phyloP scores from a whole-genome alignment of 2,888 invertebrate species.

The Phaonia tiefii region DNA sequence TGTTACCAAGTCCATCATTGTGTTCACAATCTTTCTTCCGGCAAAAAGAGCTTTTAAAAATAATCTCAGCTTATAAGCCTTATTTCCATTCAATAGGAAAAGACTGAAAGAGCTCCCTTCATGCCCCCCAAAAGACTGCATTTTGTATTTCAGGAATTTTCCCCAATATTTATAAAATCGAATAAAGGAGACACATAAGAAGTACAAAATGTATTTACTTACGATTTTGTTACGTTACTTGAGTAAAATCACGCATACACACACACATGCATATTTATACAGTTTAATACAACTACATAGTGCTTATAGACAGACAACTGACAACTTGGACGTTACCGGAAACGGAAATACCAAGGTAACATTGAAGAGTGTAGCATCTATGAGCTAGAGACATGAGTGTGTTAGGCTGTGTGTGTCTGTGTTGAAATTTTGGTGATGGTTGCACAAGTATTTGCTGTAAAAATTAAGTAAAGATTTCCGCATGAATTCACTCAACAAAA shows the following conservation, averaged over 20 bases:
- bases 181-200: neutral
- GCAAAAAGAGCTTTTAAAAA: slow-evolving; percentile 2
- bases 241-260: neutral
- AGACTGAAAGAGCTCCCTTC: too few relatives aligned
- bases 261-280: neutral
- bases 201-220: slow-evolving; percentile 16
- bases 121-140: neutral
- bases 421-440: neutral
- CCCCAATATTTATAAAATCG: neutral
- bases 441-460: slow-evolving; percentile 70
- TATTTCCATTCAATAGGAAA: slow-evolving; percentile 2
- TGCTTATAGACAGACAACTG: neutral
- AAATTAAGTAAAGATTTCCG: slow-evolving; percentile 75
- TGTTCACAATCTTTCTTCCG: neutral
- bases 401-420: neutral
- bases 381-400: neutral
- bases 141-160: neutral
- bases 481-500: slow-evolving; percentile 74
- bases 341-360: slow-evolving; percentile 20
- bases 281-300: neutral
- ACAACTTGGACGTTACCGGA: slow-evolving; percentile 15
- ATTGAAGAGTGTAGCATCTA: neutral
- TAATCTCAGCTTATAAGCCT: slow-evolving; percentile 23
- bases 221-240: slow-evolving; percentile 5
- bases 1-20: slow-evolving; percentile 16